phyloP scores from a whole-genome alignment of 2,113 vertebrate species.

The Paracanthobrama guichenoti region DNA sequence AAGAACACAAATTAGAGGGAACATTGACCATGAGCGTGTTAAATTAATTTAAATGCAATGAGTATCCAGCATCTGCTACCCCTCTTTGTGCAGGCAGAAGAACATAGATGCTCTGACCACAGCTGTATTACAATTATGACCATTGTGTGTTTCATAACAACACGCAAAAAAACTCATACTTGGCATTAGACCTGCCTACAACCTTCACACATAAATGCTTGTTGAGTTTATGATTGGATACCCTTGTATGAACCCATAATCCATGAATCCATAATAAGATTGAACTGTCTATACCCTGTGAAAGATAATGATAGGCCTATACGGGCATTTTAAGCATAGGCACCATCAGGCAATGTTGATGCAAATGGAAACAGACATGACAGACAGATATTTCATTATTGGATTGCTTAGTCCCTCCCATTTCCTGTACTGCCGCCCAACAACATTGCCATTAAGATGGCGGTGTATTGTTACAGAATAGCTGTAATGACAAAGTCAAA shows the following conservation, averaged over 20 bases:
- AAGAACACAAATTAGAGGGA: not conserved
- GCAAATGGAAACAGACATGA: not conserved
- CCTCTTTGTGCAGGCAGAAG: not conserved
- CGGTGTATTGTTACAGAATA: not conserved
- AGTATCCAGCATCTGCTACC: not conserved
- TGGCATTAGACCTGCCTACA: not conserved
- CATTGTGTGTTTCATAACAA: not conserved
- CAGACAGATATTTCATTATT: not conserved
- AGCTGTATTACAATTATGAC: not conserved
- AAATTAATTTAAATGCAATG: slow-evolving; percentile 19
- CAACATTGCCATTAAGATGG: not conserved
- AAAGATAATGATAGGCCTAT: not conserved
- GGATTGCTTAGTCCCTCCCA: not conserved
- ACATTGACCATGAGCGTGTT: not conserved
- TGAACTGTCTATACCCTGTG: not conserved
- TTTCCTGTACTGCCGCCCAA: not conserved
- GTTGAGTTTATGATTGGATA: not conserved
- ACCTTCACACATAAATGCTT: not conserved
- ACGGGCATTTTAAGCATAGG: not conserved
- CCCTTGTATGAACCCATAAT: not conserved
- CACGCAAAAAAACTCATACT: not conserved
- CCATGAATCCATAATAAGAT: not conserved
- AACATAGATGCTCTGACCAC: not conserved
- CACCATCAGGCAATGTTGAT: not conserved
- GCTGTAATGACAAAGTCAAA: not conserved